Evolutionary conservation across 2,888 invertebrate genomes (phyloP), one percentile per base, ranked within the genome.

Genomic region (Toxonevra muliebris): DNA sequence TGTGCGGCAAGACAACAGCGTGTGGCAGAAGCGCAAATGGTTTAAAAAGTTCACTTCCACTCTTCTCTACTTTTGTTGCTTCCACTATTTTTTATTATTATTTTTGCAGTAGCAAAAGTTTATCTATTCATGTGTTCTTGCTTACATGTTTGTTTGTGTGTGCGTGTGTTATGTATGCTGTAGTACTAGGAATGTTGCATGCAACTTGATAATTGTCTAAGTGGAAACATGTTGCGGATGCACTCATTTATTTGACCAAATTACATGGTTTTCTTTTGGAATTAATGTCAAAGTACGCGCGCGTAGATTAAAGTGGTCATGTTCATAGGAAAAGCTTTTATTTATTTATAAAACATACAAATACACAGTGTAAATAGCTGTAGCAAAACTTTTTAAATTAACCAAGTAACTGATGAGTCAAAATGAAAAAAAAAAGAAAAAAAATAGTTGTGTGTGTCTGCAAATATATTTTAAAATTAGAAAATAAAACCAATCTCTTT

Each of bases 191-290:
- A 15, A n/a, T 61, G 61, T 61, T 65, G 68, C 68, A 58, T 69
- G 68, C 19, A n/a, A 65, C 59, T 58, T 65, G 62, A 58, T 58
- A 20, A 65, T 69, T 61, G 65, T 57, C 54, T 59, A 61, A 65
- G 43, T 42, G 19, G 52, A 43, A 60, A 57, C 68, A 64, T 65
- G 64, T 61, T 55, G 60, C 55, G 65, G 61, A 61, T 61, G 53
- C 53, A 61, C 55, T 61, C 61, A 64, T 65, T 55, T 57, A 57
- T 68, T 30, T 41, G 17, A 19, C 50, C 55, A 60, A 48, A 57
- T 57, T 60, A 57, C 50, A 64, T 43, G 57, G 20, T 11, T 61
- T 11, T 19, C 17, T 12, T n/a, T 20, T 17, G 20, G 11, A 19
- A 42, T 19, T 20, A 19, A 13, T 59, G 43, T n/a, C 30, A 20